These are phyloP conservation scores for Phyllotis vaccarum DNA, from an alignment of 2,797 vertebrate species.

Conservation along the genomic window DNA sequence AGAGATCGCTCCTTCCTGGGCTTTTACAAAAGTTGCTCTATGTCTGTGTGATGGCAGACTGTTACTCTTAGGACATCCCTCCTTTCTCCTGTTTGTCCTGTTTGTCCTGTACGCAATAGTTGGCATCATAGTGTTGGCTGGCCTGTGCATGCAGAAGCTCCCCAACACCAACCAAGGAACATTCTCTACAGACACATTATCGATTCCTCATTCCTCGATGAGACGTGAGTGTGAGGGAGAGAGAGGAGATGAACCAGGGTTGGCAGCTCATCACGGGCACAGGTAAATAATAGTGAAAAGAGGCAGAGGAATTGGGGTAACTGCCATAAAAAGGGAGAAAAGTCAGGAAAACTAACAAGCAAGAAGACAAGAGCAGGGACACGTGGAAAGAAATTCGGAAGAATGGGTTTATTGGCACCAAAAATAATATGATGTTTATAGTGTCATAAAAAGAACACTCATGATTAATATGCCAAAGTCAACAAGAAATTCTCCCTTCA, in stretches of 20 bases:
- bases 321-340: background rate
- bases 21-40: background rate
- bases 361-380: background rate
- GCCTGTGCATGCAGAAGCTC: background rate
- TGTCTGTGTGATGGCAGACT: background rate
- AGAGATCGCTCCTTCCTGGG: background rate
- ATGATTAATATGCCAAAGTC: background rate
- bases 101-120: background rate
- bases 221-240: background rate
- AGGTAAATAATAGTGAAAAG: background rate
- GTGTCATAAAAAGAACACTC: conserved; percentile 41
- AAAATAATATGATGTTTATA: background rate
- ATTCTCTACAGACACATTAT: background rate
- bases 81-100: background rate
- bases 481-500: background rate
- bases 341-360: background rate
- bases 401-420: background rate
- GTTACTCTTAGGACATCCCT: background rate
- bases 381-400: background rate
- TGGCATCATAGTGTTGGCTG: background rate
- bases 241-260: background rate
- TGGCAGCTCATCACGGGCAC: background rate
- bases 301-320: background rate
- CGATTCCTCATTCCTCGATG: background rate
- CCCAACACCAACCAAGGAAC: background rate